These are phyloP conservation scores for Emberiza fucata DNA, from an alignment of 2,113 vertebrate genomes.

Conservation along the genomic window DNA sequence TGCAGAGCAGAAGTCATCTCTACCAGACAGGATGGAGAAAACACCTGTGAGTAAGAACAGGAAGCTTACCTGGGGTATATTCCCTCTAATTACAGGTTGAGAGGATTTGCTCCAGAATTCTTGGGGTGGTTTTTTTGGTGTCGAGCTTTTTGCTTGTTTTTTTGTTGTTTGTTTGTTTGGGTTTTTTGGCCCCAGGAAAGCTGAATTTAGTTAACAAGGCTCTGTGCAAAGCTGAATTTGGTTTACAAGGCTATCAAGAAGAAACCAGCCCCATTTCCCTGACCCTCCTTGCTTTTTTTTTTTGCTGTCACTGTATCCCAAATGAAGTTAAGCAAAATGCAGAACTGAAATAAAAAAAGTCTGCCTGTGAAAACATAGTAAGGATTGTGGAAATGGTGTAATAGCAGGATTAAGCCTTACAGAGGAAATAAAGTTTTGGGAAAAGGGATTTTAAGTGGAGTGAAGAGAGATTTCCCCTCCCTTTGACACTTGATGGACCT, in stretches of 20 bases:
- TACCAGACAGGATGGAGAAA: not conserved
- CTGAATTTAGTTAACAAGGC: not conserved
- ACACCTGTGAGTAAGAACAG: not conserved
- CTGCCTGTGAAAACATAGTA: not conserved
- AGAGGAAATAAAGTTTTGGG: not conserved
- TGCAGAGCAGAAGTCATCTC: constrained; percentile 78
- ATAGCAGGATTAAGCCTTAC: not conserved
- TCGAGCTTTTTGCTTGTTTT: too few relatives aligned
- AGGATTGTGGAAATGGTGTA: not conserved
- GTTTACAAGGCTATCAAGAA: not conserved
- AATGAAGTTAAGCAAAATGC: not conserved
- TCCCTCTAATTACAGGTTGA: not conserved
- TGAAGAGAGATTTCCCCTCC: not conserved
- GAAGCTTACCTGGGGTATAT: not conserved
- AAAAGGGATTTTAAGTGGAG: not conserved
- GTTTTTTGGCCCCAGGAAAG: not conserved
- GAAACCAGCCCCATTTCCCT: not conserved
- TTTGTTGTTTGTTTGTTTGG: not conserved
- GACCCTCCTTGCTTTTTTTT: not conserved
- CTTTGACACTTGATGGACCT: not conserved
- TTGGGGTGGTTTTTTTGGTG: not conserved
- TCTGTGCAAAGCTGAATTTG: not conserved
- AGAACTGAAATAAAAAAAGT: not conserved
- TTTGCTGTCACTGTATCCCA: not conserved
- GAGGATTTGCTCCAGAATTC: not conserved